Base-by-base conservation (phyloP, 2,797 vertebrate species). In the Serranus cabrilla region DNA sequence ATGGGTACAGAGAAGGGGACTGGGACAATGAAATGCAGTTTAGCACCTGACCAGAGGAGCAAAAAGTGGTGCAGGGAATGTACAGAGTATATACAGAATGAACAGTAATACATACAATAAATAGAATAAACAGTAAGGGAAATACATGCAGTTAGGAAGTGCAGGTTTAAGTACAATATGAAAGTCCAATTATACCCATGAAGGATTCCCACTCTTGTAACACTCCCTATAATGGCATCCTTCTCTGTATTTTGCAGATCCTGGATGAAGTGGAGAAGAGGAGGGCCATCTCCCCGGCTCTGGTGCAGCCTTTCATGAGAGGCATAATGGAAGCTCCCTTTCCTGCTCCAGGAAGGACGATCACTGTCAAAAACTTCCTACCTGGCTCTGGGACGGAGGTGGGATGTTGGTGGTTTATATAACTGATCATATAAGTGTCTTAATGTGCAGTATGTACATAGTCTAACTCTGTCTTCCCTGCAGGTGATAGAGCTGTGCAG, bases 311-410 rank as follows among this genome's bases (percentile, higher is more conserved):
- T 23, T 98, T 99, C 71, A 99, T 99, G 98, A 96, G 98, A 85
- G 97, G 97, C 51, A 97, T 99, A 77, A 98, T 99, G 97, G 98
- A 99, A 84, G 98, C 98, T 72, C 98, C 98, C 2, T 99, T 99
- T 84, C 98, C 98, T 14, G 98, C 98, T 65, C 94, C 98, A 61
- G 98, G 98, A 37, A 95, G 97, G 68, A 99, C 97, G 0, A 97
- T 99, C 86, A 92, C 95, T 14, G 96, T 99, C 89, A 99, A 97
- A 92, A 99, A 97, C 94, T 99, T 99, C 89, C 93, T 99, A 56
- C 98, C 98, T 7, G 98, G 98, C 60, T 98, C 98, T 9, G 98
- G 98, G 69, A 99, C 96, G n/a, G 98, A 99, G 96, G 98, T 99
- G 88, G 92, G 79, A 23, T 5, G n/a, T 52, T 45, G n/a, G 20